A percentile compares a stretch with the other conserved stretches of the same genome.
Conservation (phyloP, 2,113 vertebrate genomes). For the Ginglymostoma cirratum region DNA sequence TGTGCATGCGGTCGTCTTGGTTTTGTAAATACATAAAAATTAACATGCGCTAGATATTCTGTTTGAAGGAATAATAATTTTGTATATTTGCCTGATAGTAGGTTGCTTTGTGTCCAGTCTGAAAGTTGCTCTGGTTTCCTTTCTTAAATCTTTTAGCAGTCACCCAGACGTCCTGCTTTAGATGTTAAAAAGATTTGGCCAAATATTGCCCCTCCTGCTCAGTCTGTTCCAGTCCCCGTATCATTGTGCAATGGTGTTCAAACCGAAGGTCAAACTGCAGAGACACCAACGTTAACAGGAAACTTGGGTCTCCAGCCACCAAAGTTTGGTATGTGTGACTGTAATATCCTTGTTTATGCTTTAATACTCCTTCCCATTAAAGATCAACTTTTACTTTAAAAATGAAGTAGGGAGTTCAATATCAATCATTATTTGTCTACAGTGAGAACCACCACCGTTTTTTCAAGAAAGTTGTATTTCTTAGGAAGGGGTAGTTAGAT, state of each 20-base stretch:
- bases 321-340: slow-evolving; percentile 69
- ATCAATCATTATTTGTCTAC: neutral
- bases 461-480: neutral
- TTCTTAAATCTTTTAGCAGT: slow-evolving; percentile 50
- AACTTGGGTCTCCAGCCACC: slow-evolving; percentile 68
- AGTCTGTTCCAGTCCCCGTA: slow-evolving; percentile 61
- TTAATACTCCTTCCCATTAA: neutral
- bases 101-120: neutral
- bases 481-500: neutral
- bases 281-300: slow-evolving; percentile 61
- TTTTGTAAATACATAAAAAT: neutral
- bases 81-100: neutral
- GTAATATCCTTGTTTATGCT: neutral
- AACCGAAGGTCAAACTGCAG: slow-evolving; percentile 66
- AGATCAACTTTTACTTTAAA: neutral
- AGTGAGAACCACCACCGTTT: neutral
- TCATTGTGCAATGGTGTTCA: slow-evolving; percentile 90
- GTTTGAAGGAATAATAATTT: neutral
- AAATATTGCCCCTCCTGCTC: slow-evolving; percentile 72
- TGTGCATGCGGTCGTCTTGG: neutral
- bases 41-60: neutral
- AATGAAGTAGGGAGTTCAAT: neutral
- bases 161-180: slow-evolving; percentile 62
- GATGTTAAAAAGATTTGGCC: slow-evolving; percentile 79
- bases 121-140: neutral